A percentile compares a stretch with the other conserved stretches of the same genome.
Conservation (phyloP, 2,113 vertebrate genomes). For the Nannospalax galili region DNA sequence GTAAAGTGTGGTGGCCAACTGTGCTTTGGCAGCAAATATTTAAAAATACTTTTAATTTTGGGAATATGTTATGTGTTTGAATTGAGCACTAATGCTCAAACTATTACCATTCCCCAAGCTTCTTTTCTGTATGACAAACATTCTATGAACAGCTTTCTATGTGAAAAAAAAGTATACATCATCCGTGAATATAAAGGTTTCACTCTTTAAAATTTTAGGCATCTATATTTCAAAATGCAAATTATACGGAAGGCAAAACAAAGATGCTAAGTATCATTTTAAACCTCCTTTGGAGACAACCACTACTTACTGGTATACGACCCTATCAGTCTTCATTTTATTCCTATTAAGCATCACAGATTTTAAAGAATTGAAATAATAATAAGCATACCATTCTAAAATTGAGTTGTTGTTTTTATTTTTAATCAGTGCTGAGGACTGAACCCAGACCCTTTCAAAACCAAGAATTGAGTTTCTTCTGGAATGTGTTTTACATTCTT, state of each 20-base stretch:
- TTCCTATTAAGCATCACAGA: neutral
- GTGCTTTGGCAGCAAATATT: conserved; percentile 50
- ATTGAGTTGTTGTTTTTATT: neutral
- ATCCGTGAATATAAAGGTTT: conserved; percentile 38
- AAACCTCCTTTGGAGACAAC: neutral
- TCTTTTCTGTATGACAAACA: neutral
- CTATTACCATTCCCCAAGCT: conserved; percentile 52
- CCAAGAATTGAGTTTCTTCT: neutral
- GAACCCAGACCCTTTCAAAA: neutral
- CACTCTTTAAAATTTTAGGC: conserved; percentile 57
- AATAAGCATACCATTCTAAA: neutral
- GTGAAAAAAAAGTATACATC: neutral
- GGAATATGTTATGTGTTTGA: conserved; percentile 37
- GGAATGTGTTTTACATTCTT: neutral
- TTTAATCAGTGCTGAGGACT: no score
- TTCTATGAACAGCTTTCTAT: conserved; percentile 49
- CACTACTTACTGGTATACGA: neutral
- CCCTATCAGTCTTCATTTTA: neutral
- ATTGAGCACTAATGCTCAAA: conserved; percentile 15
- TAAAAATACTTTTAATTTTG: conserved; percentile 52
- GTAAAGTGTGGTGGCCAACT: conserved; percentile 45
- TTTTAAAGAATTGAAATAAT: neutral
- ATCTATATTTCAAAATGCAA: conserved; percentile 43
- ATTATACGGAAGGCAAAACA: conserved; percentile 42
- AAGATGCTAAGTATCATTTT: conserved; percentile 7